Conservation (phyloP, 1,140 invertebrate species). For the Muscidifurax raptorellus region DNA sequence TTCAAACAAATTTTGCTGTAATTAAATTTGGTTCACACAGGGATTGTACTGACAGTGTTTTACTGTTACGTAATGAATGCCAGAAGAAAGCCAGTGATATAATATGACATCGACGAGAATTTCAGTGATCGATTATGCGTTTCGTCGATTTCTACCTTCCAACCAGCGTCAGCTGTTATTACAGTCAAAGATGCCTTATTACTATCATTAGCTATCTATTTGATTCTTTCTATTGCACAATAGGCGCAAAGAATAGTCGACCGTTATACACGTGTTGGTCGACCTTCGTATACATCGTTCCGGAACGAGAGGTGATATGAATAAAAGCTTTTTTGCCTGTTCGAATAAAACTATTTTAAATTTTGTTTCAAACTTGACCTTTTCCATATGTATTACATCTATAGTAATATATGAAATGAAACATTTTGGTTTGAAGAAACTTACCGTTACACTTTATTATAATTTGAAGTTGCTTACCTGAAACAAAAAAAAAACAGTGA, state of each 20-base stretch:
- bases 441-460: too few relatives aligned
- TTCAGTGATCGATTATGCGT: background rate
- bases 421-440: too few relatives aligned
- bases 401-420: too few relatives aligned
- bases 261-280: background rate
- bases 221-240: background rate
- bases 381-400: too few relatives aligned
- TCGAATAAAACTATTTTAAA: too few relatives aligned
- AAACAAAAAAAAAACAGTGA: background rate
- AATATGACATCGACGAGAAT: background rate
- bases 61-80: too few relatives aligned
- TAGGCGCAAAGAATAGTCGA: background rate
- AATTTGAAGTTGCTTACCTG: slow-evolving; percentile 7
- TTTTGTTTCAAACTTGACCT: too few relatives aligned
- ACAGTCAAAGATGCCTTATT: background rate
- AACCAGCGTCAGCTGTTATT: background rate
- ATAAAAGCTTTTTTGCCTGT: background rate
- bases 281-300: background rate
- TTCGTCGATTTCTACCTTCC: background rate
- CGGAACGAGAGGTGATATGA: background rate
- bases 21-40: too few relatives aligned
- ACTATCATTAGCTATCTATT: slow-evolving; percentile 2
- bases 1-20: too few relatives aligned
- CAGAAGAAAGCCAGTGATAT: too few relatives aligned
- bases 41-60: too few relatives aligned